These are phyloP conservation scores for Centropus bengalensis DNA, from an alignment of 2,113 vertebrate species.

Conservation along the genomic window DNA sequence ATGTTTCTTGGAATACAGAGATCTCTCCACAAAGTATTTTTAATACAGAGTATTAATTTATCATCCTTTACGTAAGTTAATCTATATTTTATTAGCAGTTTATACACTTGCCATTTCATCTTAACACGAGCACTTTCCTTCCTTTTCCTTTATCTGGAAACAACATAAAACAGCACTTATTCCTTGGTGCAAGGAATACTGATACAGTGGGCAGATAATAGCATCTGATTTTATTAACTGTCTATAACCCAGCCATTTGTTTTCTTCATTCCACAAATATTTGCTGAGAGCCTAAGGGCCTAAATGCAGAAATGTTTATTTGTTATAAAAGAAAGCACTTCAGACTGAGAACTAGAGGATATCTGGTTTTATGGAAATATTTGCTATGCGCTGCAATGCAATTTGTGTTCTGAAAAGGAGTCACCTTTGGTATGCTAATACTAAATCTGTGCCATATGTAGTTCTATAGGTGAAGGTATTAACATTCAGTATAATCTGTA, in stretches of 20 bases:
- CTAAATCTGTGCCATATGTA: neutral
- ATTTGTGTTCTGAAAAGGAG: neutral
- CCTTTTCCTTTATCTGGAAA: neutral
- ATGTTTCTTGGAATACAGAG: neutral
- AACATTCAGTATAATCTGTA: neutral
- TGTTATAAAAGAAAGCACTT: conserved; percentile 10
- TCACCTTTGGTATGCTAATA: neutral
- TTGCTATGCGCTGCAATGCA: neutral
- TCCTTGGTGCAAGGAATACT: neutral
- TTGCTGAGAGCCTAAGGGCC: neutral
- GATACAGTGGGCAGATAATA: neutral
- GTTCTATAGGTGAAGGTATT: neutral
- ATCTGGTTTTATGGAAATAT: neutral
- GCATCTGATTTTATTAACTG: conserved; percentile 17
- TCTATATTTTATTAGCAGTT: neutral
- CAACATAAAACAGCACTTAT: neutral
- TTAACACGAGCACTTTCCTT: neutral
- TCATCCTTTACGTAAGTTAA: neutral
- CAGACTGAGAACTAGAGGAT: neutral
- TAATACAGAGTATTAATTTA: neutral
- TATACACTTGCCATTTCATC: neutral
- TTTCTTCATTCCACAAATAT: neutral
- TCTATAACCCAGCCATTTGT: conserved; percentile 1
- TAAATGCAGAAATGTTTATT: neutral
- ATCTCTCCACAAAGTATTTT: neutral